Conservation (phyloP, 2,888 invertebrate genomes). For the Cantharis rustica region DNA sequence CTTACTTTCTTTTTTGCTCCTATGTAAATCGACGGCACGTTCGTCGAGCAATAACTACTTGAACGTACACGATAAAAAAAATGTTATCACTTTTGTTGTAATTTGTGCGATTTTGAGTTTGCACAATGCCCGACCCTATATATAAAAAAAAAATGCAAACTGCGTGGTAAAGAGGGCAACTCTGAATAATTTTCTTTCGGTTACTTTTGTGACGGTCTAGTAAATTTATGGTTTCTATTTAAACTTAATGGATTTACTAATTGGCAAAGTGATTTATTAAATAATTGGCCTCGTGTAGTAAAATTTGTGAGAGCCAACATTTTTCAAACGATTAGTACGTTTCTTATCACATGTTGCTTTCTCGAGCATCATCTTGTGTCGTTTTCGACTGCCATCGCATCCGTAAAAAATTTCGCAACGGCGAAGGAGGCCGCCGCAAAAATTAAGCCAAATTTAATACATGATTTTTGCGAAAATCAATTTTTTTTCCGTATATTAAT, state of each 20-base stretch:
- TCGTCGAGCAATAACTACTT: neutral
- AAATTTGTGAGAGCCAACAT: neutral
- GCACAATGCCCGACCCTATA: neutral
- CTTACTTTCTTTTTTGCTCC: neutral
- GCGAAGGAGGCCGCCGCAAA: neutral
- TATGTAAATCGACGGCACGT: neutral
- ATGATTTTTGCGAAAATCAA: neutral
- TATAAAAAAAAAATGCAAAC: neutral
- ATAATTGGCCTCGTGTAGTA: neutral
- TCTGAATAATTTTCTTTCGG: neutral
- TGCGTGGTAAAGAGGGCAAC: neutral
- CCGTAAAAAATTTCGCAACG: neutral
- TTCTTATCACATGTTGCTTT: slow-evolving; percentile 8
- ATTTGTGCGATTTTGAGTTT: neutral
- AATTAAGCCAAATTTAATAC: neutral
- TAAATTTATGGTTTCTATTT: neutral
- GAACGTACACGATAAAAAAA: neutral
- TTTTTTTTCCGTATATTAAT: neutral
- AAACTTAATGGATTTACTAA: neutral
- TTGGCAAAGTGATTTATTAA: neutral
- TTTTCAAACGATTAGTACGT: slow-evolving; percentile 6
- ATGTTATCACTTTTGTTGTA: neutral
- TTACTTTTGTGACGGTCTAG: neutral
- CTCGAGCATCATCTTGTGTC: neutral
- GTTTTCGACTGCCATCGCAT: neutral